Evolutionary conservation across 2,888 invertebrate genomes (phyloP).

Genomic region (Eupithecia centaureata): DNA sequence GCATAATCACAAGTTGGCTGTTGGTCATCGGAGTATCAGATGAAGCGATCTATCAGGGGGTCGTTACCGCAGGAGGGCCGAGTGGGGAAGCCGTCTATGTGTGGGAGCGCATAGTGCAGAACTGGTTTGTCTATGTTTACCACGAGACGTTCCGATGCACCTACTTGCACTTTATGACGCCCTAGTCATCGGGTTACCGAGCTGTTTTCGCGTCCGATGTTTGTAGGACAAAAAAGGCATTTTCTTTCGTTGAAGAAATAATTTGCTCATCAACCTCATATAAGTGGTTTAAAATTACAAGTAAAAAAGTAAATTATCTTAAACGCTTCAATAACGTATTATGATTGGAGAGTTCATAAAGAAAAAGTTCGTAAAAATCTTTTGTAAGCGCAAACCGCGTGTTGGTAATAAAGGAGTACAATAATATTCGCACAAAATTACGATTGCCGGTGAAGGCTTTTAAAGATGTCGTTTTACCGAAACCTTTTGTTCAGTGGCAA

Average conservation of each 20-base stretch:
- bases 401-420: slow-evolving; percentile 59
- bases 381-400: slow-evolving; percentile 60
- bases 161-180: slow-evolving; percentile 53
- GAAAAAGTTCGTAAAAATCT: slow-evolving; percentile 38
- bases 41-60: slow-evolving; percentile 75
- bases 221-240: neutral
- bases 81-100: slow-evolving; percentile 74
- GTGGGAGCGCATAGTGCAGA: slow-evolving; percentile 73
- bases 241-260: slow-evolving; percentile 4
- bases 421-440: slow-evolving; percentile 60
- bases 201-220: slow-evolving; percentile 3
- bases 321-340: slow-evolving; percentile 41
- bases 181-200: slow-evolving; percentile 43
- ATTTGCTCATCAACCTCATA: slow-evolving; percentile 24
- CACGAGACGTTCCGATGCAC: slow-evolving; percentile 49
- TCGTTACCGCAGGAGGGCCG: slow-evolving; percentile 72
- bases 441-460: slow-evolving; percentile 59
- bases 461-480: slow-evolving; percentile 63
- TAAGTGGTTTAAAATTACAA: slow-evolving; percentile 24
- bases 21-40: slow-evolving; percentile 69
- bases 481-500: slow-evolving; percentile 64
- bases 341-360: slow-evolving; percentile 35
- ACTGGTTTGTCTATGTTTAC: slow-evolving; percentile 73
- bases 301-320: slow-evolving; percentile 29
- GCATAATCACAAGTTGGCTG: slow-evolving; percentile 58